Percentiles rank a stretch among this genome's conserved stretches.
Conservation (phyloP, 2,888 invertebrate species). For the Netelia virgata region DNA sequence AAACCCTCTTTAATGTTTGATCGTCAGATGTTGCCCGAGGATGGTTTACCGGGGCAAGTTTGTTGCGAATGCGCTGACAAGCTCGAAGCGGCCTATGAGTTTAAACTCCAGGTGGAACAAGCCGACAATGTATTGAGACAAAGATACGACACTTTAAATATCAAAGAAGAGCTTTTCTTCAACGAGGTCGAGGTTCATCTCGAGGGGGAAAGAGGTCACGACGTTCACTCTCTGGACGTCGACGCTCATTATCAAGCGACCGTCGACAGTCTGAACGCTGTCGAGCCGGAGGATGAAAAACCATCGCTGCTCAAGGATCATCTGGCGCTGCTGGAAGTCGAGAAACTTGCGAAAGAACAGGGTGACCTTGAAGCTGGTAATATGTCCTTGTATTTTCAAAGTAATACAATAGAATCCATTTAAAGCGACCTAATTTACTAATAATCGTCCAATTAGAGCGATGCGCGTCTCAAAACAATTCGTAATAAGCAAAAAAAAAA, state of each 20-base stretch:
- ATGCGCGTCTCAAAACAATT: no score
- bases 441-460: no score
- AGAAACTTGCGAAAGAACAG: constrained; percentile 76
- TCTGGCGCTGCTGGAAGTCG: constrained; percentile 78
- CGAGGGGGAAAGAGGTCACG: constrained; percentile 72
- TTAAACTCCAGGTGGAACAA: constrained; percentile 83
- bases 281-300: constrained; percentile 71
- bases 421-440: no score
- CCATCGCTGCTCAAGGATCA: constrained; percentile 78
- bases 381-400: background rate
- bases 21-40: constrained; percentile 78
- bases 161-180: constrained; percentile 82
- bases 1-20: background rate
- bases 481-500: no score
- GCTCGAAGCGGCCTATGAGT: constrained; percentile 82
- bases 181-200: constrained; percentile 81
- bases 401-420: no score
- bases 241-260: constrained; percentile 71
- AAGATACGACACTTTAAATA: constrained; percentile 77
- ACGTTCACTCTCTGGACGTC: constrained; percentile 64
- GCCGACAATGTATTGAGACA: constrained; percentile 80
- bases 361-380: constrained; percentile 63
- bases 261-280: constrained; percentile 47
- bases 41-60: constrained; percentile 81
- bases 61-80: constrained; percentile 81